A percentile compares a stretch with the other conserved stretches of the same genome.
Evolutionary conservation across 2,888 invertebrate species (phyloP).

Genomic region (Dioctria rufipes): DNA sequence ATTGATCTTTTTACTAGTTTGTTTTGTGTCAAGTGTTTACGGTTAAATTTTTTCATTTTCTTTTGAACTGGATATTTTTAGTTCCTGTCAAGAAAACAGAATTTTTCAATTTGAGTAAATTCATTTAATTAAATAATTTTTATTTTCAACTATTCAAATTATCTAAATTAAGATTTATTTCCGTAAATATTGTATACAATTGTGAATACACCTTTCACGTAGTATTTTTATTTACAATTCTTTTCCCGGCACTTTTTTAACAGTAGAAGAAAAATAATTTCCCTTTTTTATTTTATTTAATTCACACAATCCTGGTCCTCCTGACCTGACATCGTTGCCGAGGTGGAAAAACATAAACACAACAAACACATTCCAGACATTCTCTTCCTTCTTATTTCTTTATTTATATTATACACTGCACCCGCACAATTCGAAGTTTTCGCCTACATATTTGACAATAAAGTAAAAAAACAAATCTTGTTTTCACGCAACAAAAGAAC

Average conservation of each 20-base stretch:
- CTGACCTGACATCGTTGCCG: not conserved
- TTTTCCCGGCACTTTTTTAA: not conserved
- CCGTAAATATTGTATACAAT: not conserved
- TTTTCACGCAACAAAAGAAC: not conserved
- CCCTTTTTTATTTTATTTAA: no score
- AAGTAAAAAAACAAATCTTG: not conserved
- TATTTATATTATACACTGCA: not conserved
- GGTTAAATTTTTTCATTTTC: no score
- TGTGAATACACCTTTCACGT: not conserved
- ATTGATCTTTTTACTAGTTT: slow-evolving; percentile 21
- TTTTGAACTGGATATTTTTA: no score
- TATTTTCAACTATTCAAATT: no score
- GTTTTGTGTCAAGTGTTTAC: not conserved
- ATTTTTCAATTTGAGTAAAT: no score
- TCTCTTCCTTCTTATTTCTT: no score
- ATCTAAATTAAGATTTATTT: no score
- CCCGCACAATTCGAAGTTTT: not conserved
- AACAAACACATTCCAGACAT: not conserved
- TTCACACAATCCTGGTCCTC: not conserved
- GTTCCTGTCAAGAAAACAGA: no score
- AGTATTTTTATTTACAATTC: not conserved
- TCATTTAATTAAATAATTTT: no score
- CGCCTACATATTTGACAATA: not conserved
- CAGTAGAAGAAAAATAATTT: no score
- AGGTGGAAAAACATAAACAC: not conserved